Base-by-base conservation (phyloP, 2,113 vertebrate genomes). In the Rhegmatorhina hoffmannsi region DNA sequence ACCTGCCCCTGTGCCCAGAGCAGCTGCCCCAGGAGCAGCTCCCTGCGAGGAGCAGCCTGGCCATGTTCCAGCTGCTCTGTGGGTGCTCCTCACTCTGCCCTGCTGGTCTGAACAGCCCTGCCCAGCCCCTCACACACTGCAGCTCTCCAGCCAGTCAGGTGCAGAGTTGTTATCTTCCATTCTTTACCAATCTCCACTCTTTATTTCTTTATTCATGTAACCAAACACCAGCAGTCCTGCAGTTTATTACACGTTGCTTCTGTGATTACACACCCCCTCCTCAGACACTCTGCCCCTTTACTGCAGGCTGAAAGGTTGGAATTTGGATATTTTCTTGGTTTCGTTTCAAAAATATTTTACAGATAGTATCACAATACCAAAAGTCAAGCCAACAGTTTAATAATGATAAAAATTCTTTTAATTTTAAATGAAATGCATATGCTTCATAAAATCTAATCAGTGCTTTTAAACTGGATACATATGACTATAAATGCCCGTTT, bases 341-440 rank as follows among this genome's bases (percentile, higher is more conserved):
- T 81, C 44, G 28, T 40, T 87, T 92, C 76, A 72, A 36, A 79
- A 95, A 93, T 84, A 90, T 60, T 95, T 95, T 73, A 84, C 68
- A 78, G 90, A 94, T 84, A 84, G 28, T 17, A 86, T 93, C 90
- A 84, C 90, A 33, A 34, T 66, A 78, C 68, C 55, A 31, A 74
- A 59, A 4, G 17, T 53, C 83, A 82, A 69, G 86, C 88, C 93
- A 94, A 63, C 38, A 59, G 76, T 47, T 92, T 86, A 90, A 95
- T 68, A 85, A 81, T 72, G 84, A 87, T 58, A 58, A 49, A 59
- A 68, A 36, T 24, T 1, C 28, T 59, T 93, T 90, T 92, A 91
- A 95, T 95, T 96, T 95, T 52, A 96, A 95, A 91, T 95, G 53
- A 95, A 84, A 81, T 55, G 68, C 94, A 83, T 87, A 75, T 94